Base-by-base conservation (phyloP, 1,140 invertebrate species). In the Leguminivora glycinivorella region DNA sequence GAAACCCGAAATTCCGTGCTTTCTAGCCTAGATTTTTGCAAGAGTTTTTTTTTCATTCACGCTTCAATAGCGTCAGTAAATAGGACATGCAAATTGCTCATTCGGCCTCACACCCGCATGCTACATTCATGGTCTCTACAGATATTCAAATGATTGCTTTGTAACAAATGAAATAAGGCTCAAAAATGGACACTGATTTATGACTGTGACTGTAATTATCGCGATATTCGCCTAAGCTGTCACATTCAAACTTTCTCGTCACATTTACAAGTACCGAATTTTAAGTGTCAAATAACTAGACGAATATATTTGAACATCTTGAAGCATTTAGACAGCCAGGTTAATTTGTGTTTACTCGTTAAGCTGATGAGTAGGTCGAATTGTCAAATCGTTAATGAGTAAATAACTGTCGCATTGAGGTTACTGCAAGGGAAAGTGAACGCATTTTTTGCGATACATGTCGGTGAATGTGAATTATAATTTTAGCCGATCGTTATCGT, bases 211-310 rank as follows among this genome's bases (percentile, higher is more conserved):
- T 52, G 7, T 52, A 52, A 52, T 63, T 34, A 63, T 63, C 26
- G 56, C 56, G 58, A 34, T 22, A 22, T 52, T 52, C 19, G 47
- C n/a, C 19, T 52, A 63, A 63, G 26, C 58, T 63, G 70, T 68
- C 26, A 69, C 72, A 56, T 67, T 75, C 72, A 74, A 72, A 77
- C 75, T 79, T 75, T 77, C 77, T 68, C 75, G 56, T 56, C 58
- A 31, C 26, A 63, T 4, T n/a, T 71, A 43, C 17, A 40, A 70
- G 58, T 26, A 40, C 31, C 17, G 67, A 71, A 67, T 71, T 40
- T 71, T 69, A 71, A 43, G 60, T 75, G 70, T 73, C 60, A 71
- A 71, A 68, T 70, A 38, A 70, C 29, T 25, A 52, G 24, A 60
- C 56, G n/a, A 26, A 14, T 9, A 4, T 26, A 26, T 2, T 25